Evolutionary conservation across 2,888 invertebrate species (phyloP), one percentile per base, ranked within the genome.

Genomic region (Lycaena phlaeas): DNA sequence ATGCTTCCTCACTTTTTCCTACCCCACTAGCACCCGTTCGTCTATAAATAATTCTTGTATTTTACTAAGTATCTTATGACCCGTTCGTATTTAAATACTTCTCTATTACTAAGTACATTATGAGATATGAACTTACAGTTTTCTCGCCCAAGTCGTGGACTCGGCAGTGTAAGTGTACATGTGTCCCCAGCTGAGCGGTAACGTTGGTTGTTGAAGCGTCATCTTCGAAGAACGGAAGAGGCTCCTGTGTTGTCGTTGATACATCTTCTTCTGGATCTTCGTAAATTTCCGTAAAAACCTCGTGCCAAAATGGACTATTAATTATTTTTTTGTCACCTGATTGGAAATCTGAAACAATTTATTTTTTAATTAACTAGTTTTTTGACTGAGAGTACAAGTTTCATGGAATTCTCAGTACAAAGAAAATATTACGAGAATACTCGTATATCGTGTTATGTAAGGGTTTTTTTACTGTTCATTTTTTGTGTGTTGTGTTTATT

Each of bases 201-300:
- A 90, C 87, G 58, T 91, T 91, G 60, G 89, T 90, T 1, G 89
- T 85, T 3, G 86, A 85, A 10, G 87, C 81, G 29, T 79, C 82
- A 57, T 91, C 91, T 57, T 91, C 90, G 65, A 92, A 92, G 69
- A 88, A 90, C 0, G 92, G 92, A 49, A 89, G 79, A 0, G 92
- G 90, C 53, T 91, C 91, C 7, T 88, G 86, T 2, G 89, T 88
- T n/a, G 89, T 88, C 3, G 87, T 88, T 9, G 76, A 78, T 2
- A 68, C 48, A 25, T 78, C 77, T 6, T 79, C 82, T 1, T 76
- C 81, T 10, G 58, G 56, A 14, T 78, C 81, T 17, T 82, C 82
- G 38, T 74, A 76, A 0, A 70, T 60, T 43, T 75, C 84, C 50
- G 84, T 85, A 56, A 73, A 77, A 3, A 71, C 68, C 40, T 82